These are phyloP conservation scores for Druon quercuslanigerum DNA, from an alignment of 1,140 invertebrate genomes.

Conservation along the genomic window DNA sequence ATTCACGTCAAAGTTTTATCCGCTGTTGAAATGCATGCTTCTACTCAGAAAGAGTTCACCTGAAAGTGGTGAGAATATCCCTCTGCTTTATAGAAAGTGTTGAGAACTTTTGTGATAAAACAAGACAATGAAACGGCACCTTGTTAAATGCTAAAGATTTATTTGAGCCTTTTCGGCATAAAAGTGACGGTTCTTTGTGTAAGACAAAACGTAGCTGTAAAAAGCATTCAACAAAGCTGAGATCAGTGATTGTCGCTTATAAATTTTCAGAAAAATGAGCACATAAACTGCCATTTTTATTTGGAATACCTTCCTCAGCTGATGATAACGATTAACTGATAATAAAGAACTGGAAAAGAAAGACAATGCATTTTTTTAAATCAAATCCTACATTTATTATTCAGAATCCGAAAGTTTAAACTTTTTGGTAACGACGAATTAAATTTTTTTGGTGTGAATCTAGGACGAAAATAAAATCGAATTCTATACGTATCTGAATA, in stretches of 20 bases:
- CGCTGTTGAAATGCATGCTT: conserved; percentile 20
- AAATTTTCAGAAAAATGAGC: background rate
- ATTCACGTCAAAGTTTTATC: background rate
- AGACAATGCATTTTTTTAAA: too few species aligned
- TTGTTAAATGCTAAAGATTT: conserved; percentile 15
- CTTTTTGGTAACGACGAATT: too few species aligned
- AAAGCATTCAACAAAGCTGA: too few species aligned
- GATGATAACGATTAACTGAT: too few species aligned
- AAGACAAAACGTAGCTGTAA: background rate
- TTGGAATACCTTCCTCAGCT: too few species aligned
- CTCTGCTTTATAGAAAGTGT: conserved; percentile 21
- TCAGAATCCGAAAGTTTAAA: too few species aligned
- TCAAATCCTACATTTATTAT: too few species aligned
- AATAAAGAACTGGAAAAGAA: too few species aligned
- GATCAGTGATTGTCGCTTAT: background rate
- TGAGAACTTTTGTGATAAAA: conserved; percentile 27
- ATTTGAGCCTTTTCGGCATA: conserved; percentile 1
- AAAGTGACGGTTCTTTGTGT: background rate
- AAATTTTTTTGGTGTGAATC: too few species aligned
- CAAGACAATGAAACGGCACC: conserved; percentile 22
- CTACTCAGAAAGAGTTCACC: conserved; percentile 20
- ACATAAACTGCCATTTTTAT: too few species aligned
- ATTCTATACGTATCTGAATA: too few species aligned
- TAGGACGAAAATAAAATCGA: too few species aligned
- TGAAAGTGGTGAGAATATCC: conserved; percentile 27